Evolutionary conservation across 2,797 vertebrate genomes (phyloP), one percentile per base, ranked within the genome.

Genomic region (Enteromius afrohamiltoni): DNA sequence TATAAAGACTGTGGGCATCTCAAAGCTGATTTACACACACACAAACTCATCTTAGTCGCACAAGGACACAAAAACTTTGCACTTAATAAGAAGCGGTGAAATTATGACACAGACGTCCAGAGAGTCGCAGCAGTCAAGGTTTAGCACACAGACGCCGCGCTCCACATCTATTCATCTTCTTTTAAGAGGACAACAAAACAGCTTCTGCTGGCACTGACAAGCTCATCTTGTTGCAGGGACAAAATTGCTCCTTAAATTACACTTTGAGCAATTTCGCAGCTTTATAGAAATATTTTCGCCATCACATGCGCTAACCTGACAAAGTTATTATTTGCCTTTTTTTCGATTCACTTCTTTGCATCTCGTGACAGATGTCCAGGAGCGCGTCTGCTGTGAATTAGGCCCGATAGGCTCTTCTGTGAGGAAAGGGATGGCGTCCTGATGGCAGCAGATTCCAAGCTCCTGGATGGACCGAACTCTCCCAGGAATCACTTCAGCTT

Each of bases 11-110:
- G 95, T 85, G 93, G 95, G 93, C 95, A 96, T 94, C 94, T 93
- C 94, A 94, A 92, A 94, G 95, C 93, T 97, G 97, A 96, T 97
- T 98, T 97, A 96, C 96, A 95, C 94, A 91, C 90, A 93, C 91
- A 93, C 92, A 94, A 96, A 96, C 95, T 95, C 95, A 96, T 96
- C 97, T 97, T 96, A 93, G 93, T 91, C 85, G 73, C 91, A 89
- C 94, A 95, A 95, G 94, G 95, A 94, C 94, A 95, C 93, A 92
- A 92, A 88, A 95, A 94, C 92, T 94, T 95, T 93, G 80, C 87
- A 10, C 87, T 92, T 92, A 94, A 95, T 95, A 93, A 94, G 92
- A 94, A 92, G 90, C 92, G 88, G 87, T 94, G 92, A 94, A 95
- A 95, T 94, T 93, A 93, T 91, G 85, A 45, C 47, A 87, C 89